A percentile compares a stretch with the other conserved stretches of the same genome.
phyloP scores from a whole-genome alignment of 2,888 invertebrate species.

The Ochlodes sylvanus region DNA sequence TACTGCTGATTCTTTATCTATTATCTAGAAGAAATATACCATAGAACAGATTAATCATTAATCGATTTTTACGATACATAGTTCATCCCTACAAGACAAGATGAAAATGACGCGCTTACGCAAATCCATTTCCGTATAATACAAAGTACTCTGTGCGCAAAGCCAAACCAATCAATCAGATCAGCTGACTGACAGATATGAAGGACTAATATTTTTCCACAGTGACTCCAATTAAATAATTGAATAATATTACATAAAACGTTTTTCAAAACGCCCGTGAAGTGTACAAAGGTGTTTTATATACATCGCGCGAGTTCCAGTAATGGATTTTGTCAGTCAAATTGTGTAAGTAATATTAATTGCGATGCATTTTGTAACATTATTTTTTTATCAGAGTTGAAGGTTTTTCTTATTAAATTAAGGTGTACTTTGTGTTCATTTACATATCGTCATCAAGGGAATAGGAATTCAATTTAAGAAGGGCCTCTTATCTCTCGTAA shows the following conservation, averaged over 20 bases:
- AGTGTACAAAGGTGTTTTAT: slow-evolving; percentile 31
- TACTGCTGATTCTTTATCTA: too few relatives aligned
- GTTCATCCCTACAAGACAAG: too few relatives aligned
- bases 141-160: too few relatives aligned
- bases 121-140: too few relatives aligned
- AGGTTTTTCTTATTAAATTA: slow-evolving; percentile 32
- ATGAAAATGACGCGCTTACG: slow-evolving; percentile 44
- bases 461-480: slow-evolving; percentile 9
- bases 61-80: slow-evolving; percentile 11
- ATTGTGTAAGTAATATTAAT: slow-evolving; percentile 43
- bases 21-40: too few relatives aligned
- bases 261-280: slow-evolving; percentile 41
- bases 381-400: slow-evolving; percentile 26
- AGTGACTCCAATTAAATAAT: slow-evolving; percentile 61
- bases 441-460: slow-evolving; percentile 17
- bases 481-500: slow-evolving; percentile 7
- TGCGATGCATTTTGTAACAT: slow-evolving; percentile 13
- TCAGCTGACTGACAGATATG: slow-evolving; percentile 80
- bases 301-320: slow-evolving; percentile 26
- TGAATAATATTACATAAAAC: slow-evolving; percentile 79
- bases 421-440: not conserved
- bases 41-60: not conserved
- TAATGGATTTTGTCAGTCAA: slow-evolving; percentile 41
- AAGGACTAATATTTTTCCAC: slow-evolving; percentile 70
- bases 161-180: slow-evolving; percentile 53